Conservation (phyloP, 2,113 vertebrate species). For the Python bivittatus region DNA sequence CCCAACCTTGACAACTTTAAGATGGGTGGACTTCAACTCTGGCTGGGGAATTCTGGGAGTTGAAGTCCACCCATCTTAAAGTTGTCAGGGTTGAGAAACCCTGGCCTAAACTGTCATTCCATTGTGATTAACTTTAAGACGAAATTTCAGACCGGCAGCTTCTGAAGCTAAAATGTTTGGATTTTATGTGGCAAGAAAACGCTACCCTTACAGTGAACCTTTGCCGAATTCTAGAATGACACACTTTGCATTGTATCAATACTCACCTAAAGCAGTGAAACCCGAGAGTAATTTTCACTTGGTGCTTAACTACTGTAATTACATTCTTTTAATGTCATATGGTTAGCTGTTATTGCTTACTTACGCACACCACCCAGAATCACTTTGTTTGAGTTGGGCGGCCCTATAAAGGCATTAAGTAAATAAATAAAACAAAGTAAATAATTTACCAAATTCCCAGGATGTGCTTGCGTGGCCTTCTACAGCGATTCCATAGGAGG, state of each 20-base stretch:
- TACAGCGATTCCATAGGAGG: neutral
- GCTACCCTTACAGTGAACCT: neutral
- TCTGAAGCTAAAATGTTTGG: neutral
- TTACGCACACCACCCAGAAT: neutral
- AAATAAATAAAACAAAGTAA: neutral
- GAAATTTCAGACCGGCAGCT: neutral
- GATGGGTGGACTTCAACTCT: too few relatives aligned
- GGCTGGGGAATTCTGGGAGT: too few relatives aligned
- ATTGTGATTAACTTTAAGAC: neutral
- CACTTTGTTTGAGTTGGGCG: neutral
- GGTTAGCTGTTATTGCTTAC: neutral
- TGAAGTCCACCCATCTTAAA: too few relatives aligned
- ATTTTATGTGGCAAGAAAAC: neutral
- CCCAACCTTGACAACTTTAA: too few relatives aligned
- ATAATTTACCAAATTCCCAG: neutral
- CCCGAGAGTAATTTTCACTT: neutral
- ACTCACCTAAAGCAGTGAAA: neutral
- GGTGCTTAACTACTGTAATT: neutral
- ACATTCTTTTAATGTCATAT: neutral
- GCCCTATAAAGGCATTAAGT: neutral
- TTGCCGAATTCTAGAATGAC: neutral
- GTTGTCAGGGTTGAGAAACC: too few relatives aligned
- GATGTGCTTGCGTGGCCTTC: neutral
- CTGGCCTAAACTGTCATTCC: neutral
- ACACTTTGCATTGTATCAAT: neutral